Conservation (phyloP, 2,888 invertebrate genomes). For the Leptinotarsa rubiginosa region DNA sequence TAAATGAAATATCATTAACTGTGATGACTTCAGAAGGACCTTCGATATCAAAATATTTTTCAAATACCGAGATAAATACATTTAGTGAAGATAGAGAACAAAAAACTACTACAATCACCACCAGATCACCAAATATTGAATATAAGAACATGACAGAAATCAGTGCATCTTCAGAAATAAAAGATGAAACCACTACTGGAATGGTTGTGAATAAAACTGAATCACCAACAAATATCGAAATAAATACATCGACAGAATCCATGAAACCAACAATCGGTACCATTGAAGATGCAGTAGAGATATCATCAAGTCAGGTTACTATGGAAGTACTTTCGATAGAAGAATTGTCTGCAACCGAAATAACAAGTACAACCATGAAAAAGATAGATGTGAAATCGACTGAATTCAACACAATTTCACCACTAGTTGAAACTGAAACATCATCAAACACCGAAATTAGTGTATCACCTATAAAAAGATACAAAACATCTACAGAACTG, state of each 20-base stretch:
- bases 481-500: background rate
- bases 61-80: too few species aligned
- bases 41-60: too few species aligned
- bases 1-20: background rate
- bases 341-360: too few species aligned
- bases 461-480: too few species aligned
- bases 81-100: background rate
- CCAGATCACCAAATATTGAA: background rate
- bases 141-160: background rate
- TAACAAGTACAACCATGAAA: too few species aligned
- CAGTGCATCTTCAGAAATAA: background rate
- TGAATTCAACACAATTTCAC: too few species aligned
- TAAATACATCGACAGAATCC: background rate
- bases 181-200: background rate
- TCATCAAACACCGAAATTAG: too few species aligned
- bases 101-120: background rate
- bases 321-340: background rate
- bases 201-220: background rate
- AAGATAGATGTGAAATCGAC: too few species aligned
- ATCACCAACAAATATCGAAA: background rate
- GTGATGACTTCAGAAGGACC: too few species aligned
- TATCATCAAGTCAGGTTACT: background rate
- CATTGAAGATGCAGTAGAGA: background rate
- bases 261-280: background rate
- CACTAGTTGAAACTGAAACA: too few species aligned